phyloP scores from a whole-genome alignment of 2,888 invertebrate species.

The Cephus sareptanus region DNA sequence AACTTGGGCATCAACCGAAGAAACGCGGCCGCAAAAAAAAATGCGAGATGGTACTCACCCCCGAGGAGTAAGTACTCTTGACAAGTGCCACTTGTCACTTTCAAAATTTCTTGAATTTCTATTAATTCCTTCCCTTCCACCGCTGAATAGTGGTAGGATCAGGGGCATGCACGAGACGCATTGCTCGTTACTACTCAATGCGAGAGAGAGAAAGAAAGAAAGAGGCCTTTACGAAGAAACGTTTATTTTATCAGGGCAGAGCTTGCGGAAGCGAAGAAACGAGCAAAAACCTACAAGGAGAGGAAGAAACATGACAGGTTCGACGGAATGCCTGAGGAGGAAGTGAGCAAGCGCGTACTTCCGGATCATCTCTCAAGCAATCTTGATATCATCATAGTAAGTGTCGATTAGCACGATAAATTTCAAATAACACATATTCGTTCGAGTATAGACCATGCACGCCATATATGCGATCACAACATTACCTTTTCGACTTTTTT shows the following conservation, averaged over 20 bases:
- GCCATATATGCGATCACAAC: too few species aligned
- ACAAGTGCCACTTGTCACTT: background rate
- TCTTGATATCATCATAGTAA: conserved; percentile 98
- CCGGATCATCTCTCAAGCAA: conserved; percentile 94
- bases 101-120: background rate
- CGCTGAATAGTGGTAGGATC: too few species aligned
- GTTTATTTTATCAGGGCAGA: conserved; percentile 54
- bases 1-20: conserved; percentile 72
- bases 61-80: conserved; percentile 62
- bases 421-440: background rate
- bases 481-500: background rate
- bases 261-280: conserved; percentile 64
- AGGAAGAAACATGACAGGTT: conserved; percentile 94
- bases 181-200: too few species aligned
- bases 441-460: background rate
- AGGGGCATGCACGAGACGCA: too few species aligned
- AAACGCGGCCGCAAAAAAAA: conserved; percentile 91
- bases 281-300: conserved; percentile 74
- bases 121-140: background rate
- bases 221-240: background rate
- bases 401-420: conserved; percentile 65
- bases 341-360: conserved; percentile 91
- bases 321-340: conserved; percentile 97
- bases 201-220: background rate
- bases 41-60: conserved; percentile 65